These are phyloP conservation scores for Thera britannica DNA, from an alignment of 2,888 invertebrate genomes.

Conservation along the genomic window DNA sequence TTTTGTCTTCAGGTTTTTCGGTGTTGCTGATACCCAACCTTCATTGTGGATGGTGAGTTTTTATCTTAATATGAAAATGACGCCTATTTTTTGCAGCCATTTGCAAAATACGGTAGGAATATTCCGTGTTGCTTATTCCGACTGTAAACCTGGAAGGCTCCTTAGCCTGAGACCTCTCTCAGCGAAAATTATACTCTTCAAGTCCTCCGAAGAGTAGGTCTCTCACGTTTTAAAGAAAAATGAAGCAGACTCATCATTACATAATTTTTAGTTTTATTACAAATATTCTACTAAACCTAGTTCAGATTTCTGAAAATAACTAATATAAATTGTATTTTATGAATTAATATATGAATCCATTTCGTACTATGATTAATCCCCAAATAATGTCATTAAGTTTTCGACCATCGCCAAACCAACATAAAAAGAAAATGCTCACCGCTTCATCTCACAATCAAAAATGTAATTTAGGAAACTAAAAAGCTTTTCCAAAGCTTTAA, in stretches of 20 bases:
- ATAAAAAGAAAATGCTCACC: background rate
- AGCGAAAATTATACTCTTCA: conserved; percentile 26
- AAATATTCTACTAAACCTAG: no score
- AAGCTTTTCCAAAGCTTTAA: conserved; percentile 2
- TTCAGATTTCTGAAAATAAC: no score
- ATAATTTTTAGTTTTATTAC: no score
- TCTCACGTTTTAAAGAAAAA: conserved; percentile 9
- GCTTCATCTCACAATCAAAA: background rate
- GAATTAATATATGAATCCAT: no score
- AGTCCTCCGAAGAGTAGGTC: conserved; percentile 14
- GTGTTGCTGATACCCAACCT: conserved; percentile 44
- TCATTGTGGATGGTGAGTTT: conserved; percentile 55
- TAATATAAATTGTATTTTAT: no score
- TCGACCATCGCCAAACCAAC: background rate
- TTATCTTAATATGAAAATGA: conserved; percentile 3
- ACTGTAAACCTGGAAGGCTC: conserved; percentile 16
- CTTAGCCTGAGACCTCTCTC: conserved; percentile 22
- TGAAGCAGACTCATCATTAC: background rate
- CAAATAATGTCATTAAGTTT: background rate
- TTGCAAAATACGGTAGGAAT: conserved; percentile 19
- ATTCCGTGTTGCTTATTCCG: conserved; percentile 20
- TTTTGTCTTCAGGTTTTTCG: conserved; percentile 51
- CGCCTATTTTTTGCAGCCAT: background rate
- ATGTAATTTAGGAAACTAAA: background rate
- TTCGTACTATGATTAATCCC: no score